Percentiles rank a stretch among this genome's conserved stretches.
These are phyloP conservation scores for Coelinius sp. DNA, from an alignment of 2,888 invertebrate species.

Conservation along the genomic window DNA sequence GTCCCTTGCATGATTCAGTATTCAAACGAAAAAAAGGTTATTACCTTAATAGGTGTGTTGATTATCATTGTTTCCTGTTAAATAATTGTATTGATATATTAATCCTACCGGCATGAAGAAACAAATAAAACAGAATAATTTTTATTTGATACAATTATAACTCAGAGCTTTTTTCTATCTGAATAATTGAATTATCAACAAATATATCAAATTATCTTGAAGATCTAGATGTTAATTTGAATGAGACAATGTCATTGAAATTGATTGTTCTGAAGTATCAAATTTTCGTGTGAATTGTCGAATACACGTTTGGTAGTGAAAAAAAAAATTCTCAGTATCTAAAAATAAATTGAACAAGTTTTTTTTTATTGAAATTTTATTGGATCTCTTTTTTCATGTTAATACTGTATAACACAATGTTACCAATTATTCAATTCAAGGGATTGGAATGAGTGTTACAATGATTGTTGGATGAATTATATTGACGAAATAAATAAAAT, in stretches of 20 bases:
- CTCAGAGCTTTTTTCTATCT: slow-evolving; percentile 29
- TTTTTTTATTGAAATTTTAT: slow-evolving; percentile 30
- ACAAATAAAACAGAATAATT: neutral
- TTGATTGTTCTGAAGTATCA: slow-evolving; percentile 6
- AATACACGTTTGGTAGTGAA: slow-evolving; percentile 33
- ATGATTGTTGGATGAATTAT: slow-evolving; percentile 15
- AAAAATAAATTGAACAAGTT: slow-evolving; percentile 31
- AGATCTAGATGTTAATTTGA: neutral
- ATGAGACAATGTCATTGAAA: slow-evolving; percentile 18
- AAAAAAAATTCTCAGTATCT: slow-evolving; percentile 4
- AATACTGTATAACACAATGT: slow-evolving; percentile 9
- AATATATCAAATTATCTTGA: too few relatives aligned
- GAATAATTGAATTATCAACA: neutral
- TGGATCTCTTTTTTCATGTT: slow-evolving; percentile 36
- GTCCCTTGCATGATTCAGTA: slow-evolving; percentile 27
- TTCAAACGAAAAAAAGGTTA: slow-evolving; percentile 28
- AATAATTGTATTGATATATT: slow-evolving; percentile 39
- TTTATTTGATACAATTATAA: slow-evolving; percentile 21
- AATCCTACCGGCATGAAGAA: neutral
- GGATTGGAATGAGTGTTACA: slow-evolving; percentile 7
- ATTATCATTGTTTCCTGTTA: slow-evolving; percentile 45
- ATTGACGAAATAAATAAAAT: neutral
- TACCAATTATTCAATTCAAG: slow-evolving; percentile 3
- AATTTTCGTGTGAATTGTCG: slow-evolving; percentile 24
- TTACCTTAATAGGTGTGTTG: slow-evolving; percentile 32